phyloP scores from a whole-genome alignment of 2,797 vertebrate species.

The Phataginus tricuspis region DNA sequence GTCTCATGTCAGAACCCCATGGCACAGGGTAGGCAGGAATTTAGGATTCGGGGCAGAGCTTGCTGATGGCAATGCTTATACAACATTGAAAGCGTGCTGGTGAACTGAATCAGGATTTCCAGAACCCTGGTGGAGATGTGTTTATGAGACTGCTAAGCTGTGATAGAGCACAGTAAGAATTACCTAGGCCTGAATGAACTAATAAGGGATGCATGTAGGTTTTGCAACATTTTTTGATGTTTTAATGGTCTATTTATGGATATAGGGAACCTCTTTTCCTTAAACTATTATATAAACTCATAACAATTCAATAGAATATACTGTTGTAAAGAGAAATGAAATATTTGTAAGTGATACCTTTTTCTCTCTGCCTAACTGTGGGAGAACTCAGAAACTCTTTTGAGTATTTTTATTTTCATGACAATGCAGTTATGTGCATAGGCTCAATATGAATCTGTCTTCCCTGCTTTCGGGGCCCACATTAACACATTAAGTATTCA shows the following conservation, averaged over 20 bases:
- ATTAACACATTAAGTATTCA: background rate
- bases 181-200: background rate
- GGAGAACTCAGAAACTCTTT: conserved; percentile 4
- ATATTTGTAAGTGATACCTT: background rate
- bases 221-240: background rate
- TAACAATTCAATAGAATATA: background rate
- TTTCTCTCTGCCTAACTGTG: background rate
- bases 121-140: background rate
- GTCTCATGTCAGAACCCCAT: background rate
- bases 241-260: background rate
- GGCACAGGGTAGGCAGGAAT: background rate
- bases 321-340: conserved; percentile 52
- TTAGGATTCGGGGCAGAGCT: background rate
- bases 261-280: background rate
- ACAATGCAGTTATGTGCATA: background rate
- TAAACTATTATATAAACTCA: background rate
- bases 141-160: background rate
- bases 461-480: background rate
- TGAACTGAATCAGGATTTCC: background rate
- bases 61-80: background rate
- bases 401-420: background rate
- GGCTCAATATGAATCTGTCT: background rate
- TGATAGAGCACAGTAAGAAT: background rate
- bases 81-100: background rate
- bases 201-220: background rate